Base-by-base conservation (phyloP, 2,888 invertebrate genomes). In the Acrobasis consociella region DNA sequence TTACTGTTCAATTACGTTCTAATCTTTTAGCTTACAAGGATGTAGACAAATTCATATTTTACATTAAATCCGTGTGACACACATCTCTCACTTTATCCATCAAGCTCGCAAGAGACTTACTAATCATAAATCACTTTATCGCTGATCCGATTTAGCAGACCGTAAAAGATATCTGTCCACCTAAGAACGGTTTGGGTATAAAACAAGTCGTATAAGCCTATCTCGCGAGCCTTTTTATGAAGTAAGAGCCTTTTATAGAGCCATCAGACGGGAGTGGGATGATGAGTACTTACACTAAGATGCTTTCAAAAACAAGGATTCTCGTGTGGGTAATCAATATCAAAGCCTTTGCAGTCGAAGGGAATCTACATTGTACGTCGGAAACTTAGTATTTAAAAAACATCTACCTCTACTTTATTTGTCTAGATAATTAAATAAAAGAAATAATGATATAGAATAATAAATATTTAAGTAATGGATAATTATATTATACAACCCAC, bases 181-280 rank as follows among this genome's bases (percentile, higher is more conserved):
- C 68, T 53, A 64, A 64, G 65, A 66, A 63, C 59, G 64, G 55
- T 68, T 63, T 64, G 69, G 71, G 64, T 74, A 73, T 74, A 75
- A 74, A 75, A 72, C 71, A 76, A 72, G 69, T 71, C 71, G 72
- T 73, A 72, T 66, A 66, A 67, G 69, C 66, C 70, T 75, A 76
- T 76, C 74, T 71, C 56, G 65, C 62, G 72, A 69, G 69, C 68
- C 70, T 68, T 70, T 77, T 81, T 79, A 77, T 78, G 71, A 71
- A 69, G 60, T 68, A 17, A 39, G 53, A 39, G 65, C 62, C 68
- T 73, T 77, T 76, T 74, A 79, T 72, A 65, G 68, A 65, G 72
- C 68, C 9, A 67, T 75, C 68, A 68, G 65, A 67, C 67, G 69
- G 68, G 58, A 65, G 72, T 67, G 70, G 69, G 72, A 68, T 69